These are phyloP conservation scores for Chunga burmeisteri DNA, from an alignment of 2,113 vertebrate genomes.

Conservation along the genomic window DNA sequence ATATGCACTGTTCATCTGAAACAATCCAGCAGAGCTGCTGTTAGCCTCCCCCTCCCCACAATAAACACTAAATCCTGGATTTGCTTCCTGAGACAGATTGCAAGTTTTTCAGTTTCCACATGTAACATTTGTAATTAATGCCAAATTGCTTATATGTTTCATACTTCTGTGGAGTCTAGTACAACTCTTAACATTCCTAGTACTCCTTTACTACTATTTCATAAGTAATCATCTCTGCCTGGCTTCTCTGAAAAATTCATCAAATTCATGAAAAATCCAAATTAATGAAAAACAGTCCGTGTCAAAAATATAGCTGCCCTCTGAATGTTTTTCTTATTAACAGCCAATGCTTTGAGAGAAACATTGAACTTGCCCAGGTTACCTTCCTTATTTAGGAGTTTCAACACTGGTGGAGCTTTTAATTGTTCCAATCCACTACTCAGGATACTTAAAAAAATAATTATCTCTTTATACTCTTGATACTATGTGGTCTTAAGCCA, in stretches of 20 bases:
- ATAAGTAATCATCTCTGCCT: not conserved
- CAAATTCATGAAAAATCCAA: not conserved
- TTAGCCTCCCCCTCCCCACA: accelerated
- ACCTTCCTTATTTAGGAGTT: not conserved
- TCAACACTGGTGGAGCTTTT: not conserved
- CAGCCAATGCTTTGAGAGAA: not conserved
- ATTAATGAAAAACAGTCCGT: not conserved
- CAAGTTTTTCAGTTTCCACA: not conserved
- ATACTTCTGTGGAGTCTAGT: not conserved
- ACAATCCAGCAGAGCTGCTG: not conserved
- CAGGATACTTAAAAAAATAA: not conserved
- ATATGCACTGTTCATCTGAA: not conserved
- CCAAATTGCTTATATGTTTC: not conserved
- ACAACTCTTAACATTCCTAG: not conserved
- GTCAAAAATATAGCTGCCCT: not conserved
- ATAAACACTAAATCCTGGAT: not conserved
- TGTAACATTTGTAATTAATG: not conserved
- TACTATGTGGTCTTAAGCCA: not conserved
- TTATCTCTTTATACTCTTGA: not conserved
- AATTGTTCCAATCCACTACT: not conserved
- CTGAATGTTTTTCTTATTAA: not conserved
- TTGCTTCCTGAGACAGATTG: not conserved
- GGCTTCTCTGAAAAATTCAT: not conserved
- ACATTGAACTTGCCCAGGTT: not conserved
- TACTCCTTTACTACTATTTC: not conserved